A percentile compares a stretch with the other conserved stretches of the same genome.
Conservation (phyloP, 1,140 invertebrate species). For the Ganaspis sp. region DNA sequence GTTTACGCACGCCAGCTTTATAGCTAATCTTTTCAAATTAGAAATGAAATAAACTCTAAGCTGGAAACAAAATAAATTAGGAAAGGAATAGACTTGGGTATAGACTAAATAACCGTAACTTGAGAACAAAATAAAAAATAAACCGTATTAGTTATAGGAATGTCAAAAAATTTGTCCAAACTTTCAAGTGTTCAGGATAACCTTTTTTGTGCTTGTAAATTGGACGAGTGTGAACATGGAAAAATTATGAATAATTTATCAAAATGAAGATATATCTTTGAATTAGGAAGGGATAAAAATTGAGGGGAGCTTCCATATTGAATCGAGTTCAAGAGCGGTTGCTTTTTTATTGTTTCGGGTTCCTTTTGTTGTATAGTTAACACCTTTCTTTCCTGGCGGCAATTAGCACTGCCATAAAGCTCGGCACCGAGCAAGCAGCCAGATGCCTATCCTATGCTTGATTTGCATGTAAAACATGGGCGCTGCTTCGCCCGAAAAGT, state of each 20-base stretch:
- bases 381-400: slow-evolving; percentile 60
- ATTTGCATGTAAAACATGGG: slow-evolving; percentile 60
- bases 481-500: slow-evolving; percentile 40
- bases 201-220: neutral
- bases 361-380: slow-evolving; percentile 58
- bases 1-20: slow-evolving; percentile 51
- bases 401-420: slow-evolving; percentile 61
- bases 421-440: slow-evolving; percentile 39
- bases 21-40: neutral
- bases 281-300: neutral
- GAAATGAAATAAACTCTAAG: neutral
- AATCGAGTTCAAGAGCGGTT: neutral
- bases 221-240: neutral
- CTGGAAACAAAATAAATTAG: no score
- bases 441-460: slow-evolving; percentile 54
- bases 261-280: neutral
- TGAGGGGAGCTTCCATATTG: neutral
- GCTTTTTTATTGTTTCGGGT: slow-evolving; percentile 43
- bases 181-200: no score
- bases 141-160: no score
- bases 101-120: no score
- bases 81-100: no score
- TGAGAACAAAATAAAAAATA: no score
- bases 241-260: slow-evolving; percentile 6
- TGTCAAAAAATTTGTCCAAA: no score